These are phyloP conservation scores for Clitarchus hookeri DNA, from an alignment of 2,888 invertebrate genomes.

Conservation along the genomic window DNA sequence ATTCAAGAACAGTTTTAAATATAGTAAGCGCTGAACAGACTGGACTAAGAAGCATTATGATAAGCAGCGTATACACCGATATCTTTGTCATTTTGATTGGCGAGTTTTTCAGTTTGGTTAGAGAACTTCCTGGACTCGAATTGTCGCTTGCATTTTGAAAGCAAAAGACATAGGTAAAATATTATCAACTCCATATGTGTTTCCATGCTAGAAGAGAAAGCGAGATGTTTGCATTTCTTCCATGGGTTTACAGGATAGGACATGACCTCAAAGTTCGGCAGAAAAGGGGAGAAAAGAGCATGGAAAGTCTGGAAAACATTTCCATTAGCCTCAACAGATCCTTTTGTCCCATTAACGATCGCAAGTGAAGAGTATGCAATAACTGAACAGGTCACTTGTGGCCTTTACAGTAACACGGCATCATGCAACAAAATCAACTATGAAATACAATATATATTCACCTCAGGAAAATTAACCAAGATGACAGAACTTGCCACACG, in stretches of 20 bases:
- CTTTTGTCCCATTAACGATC: neutral
- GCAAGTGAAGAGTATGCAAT: constrained; percentile 10
- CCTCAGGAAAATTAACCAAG: neutral
- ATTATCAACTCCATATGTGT: neutral
- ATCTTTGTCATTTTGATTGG: neutral
- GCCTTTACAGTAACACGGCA: neutral
- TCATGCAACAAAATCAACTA: neutral
- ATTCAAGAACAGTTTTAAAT: constrained; percentile 2
- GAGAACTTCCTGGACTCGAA: neutral
- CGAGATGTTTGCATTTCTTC: neutral
- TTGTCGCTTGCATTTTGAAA: constrained; percentile 11
- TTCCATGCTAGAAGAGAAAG: neutral
- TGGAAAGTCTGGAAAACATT: constrained; percentile 3
- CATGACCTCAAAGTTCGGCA: neutral
- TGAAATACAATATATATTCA: neutral
- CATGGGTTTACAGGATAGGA: neutral
- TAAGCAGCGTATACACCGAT: neutral
- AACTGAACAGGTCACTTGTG: neutral
- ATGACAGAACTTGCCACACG: neutral
- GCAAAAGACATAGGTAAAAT: neutral
- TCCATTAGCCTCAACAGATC: neutral
- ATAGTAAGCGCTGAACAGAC: neutral
- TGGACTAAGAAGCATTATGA: neutral
- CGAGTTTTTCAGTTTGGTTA: neutral
- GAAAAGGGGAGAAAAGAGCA: neutral